Evolutionary conservation across 2,888 invertebrate genomes (phyloP).

Genomic region (Alsophila aescularia): DNA sequence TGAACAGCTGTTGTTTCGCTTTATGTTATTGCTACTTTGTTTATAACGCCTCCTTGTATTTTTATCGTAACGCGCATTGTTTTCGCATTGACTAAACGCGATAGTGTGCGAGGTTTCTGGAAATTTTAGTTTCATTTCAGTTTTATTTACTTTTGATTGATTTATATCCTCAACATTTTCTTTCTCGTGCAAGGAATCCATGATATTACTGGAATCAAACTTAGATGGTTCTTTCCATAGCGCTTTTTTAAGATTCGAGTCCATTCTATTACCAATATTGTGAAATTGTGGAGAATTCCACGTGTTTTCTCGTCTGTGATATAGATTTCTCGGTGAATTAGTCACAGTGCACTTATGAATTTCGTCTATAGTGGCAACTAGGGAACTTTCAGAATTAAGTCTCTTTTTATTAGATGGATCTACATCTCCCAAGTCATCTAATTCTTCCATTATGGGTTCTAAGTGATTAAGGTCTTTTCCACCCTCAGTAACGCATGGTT

Average conservation of each 20-base stretch:
- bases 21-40: slow-evolving; percentile 55
- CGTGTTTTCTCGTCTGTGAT: slow-evolving; percentile 79
- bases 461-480: slow-evolving; percentile 81
- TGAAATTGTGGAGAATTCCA: slow-evolving; percentile 76
- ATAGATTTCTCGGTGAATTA: slow-evolving; percentile 84
- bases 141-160: slow-evolving; percentile 61
- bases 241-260: slow-evolving; percentile 67
- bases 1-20: slow-evolving; percentile 58
- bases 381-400: slow-evolving; percentile 82
- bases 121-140: slow-evolving; percentile 46
- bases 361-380: slow-evolving; percentile 87
- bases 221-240: slow-evolving; percentile 80
- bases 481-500: slow-evolving; percentile 81
- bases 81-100: slow-evolving; percentile 22
- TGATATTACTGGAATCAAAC: slow-evolving; percentile 72
- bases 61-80: slow-evolving; percentile 50
- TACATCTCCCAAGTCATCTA: slow-evolving; percentile 81
- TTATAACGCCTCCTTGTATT: slow-evolving; percentile 61
- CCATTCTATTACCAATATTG: slow-evolving; percentile 58
- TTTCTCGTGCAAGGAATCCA: slow-evolving; percentile 73
- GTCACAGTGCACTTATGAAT: slow-evolving; percentile 83
- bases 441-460: slow-evolving; percentile 83
- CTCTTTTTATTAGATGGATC: slow-evolving; percentile 69
- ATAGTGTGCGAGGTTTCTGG: slow-evolving; percentile 12
- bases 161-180: slow-evolving; percentile 57